Evolutionary conservation across 1,140 invertebrate species (phyloP), one percentile per base, ranked within the genome.

Genomic region (Uloborus diversus): DNA sequence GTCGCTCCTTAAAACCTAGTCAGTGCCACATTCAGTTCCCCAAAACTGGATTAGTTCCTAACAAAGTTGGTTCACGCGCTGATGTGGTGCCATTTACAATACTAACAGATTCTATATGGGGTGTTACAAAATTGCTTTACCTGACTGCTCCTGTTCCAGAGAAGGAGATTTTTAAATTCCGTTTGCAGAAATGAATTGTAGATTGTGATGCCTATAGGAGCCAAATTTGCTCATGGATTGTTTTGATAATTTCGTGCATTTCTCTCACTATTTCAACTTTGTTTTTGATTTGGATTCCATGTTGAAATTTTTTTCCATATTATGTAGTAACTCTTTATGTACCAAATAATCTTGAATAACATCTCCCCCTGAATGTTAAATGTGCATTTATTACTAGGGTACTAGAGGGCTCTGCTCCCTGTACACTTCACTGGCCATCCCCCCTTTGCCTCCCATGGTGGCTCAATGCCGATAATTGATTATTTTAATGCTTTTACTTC

Each of bases 151-250:
- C 76, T 14, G 56, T 79, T 49, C 76, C 76, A 25, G 76, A 79
- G 51, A 79, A 79, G 17, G 76, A 79, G 49, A 79, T 79, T 68
- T 79, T 79, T 49, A 79, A 79, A 79, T 79, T 79, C 61, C 64
- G 76, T n/a, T 68, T 79, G 28, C 64, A 68, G 25, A 68, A 69
- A 27, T 68, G 69, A 49, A 14, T 20, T 42, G 9, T 56, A 56
- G 20, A n/a, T 20, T 56, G n/a, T n/a, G n/a, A n/a, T n/a, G n/a
- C n/a, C n/a, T n/a, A n/a, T n/a, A n/a, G n/a, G n/a, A n/a, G n/a
- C n/a, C n/a, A n/a, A n/a, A n/a, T n/a, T n/a, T n/a, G n/a, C n/a
- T n/a, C n/a, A n/a, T n/a, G n/a, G n/a, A 9, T 11, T 47, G 42
- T 11, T 47, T 47, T 47, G 9, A 47, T 47, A 47, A 9, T 47